Conservation (phyloP, 2,797 vertebrate genomes). For the Iguana delicatissima region DNA sequence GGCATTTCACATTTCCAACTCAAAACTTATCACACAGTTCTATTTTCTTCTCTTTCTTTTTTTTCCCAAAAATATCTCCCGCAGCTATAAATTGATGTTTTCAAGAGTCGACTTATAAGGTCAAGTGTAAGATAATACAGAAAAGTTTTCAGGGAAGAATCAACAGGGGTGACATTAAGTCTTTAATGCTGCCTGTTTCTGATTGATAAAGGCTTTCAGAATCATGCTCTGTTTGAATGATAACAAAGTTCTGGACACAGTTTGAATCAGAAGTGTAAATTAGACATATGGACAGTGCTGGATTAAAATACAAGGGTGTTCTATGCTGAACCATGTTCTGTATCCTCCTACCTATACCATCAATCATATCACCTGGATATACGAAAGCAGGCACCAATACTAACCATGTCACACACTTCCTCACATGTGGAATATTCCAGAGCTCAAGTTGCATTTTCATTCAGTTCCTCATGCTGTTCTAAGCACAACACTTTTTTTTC, state of each 20-base stretch:
- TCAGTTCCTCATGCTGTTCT: background rate
- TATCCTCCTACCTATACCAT: background rate
- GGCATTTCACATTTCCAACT: background rate
- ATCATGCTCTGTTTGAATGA: background rate
- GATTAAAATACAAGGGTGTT: background rate
- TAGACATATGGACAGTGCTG: background rate
- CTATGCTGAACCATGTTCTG: background rate
- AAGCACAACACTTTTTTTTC: background rate
- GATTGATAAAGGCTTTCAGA: background rate
- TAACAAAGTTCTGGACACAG: background rate
- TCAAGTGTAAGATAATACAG: background rate
- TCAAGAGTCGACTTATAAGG: slow-evolving; percentile 8
- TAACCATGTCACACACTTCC: background rate
- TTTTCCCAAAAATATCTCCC: background rate
- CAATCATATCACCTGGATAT: background rate
- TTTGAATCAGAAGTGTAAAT: background rate
- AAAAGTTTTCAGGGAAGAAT: background rate
- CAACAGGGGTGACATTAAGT: background rate
- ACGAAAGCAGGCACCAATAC: background rate
- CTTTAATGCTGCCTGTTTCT: background rate
- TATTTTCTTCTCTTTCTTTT: background rate
- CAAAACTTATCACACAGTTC: background rate
- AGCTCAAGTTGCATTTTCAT: background rate
- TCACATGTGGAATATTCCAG: background rate
- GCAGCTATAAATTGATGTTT: background rate